Conservation (phyloP, 2,113 vertebrate species). For the Rhynchopsitta pachyrhyncha region DNA sequence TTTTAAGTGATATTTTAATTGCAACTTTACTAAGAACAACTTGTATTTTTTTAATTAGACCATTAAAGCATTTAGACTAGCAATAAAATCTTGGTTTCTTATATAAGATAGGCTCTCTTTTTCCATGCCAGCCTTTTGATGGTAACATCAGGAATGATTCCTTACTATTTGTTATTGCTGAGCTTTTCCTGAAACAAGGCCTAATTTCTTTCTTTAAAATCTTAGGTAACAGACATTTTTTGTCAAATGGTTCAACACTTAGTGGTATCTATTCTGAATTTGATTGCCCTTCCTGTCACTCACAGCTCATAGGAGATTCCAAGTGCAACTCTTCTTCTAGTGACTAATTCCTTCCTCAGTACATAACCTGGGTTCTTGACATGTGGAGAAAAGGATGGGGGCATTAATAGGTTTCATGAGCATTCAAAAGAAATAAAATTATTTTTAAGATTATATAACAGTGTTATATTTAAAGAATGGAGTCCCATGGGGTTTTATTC, state of each 20-base stretch:
- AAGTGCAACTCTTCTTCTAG: neutral
- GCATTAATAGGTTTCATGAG: neutral
- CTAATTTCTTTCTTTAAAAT: neutral
- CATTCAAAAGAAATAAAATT: neutral
- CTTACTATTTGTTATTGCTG: neutral
- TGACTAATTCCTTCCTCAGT: neutral
- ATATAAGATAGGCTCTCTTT: neutral
- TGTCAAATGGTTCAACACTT: neutral
- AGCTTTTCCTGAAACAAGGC: neutral
- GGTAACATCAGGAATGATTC: neutral
- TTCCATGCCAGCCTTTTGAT: neutral
- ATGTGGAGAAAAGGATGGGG: neutral
- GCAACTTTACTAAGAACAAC: neutral
- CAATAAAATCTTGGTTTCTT: neutral
- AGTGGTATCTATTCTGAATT: neutral
- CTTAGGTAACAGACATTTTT: neutral
- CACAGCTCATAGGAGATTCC: neutral
- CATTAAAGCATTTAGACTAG: neutral
- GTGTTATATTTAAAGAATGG: neutral
- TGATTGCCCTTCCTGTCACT: neutral
- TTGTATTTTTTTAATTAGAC: neutral
- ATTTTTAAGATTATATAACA: neutral
- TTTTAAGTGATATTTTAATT: neutral
- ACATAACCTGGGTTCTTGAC: neutral
- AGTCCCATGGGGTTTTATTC: neutral